A percentile compares a stretch with the other conserved stretches of the same genome.
phyloP scores from a whole-genome alignment of 2,797 vertebrate genomes.

The Corythornis leucogaster region DNA sequence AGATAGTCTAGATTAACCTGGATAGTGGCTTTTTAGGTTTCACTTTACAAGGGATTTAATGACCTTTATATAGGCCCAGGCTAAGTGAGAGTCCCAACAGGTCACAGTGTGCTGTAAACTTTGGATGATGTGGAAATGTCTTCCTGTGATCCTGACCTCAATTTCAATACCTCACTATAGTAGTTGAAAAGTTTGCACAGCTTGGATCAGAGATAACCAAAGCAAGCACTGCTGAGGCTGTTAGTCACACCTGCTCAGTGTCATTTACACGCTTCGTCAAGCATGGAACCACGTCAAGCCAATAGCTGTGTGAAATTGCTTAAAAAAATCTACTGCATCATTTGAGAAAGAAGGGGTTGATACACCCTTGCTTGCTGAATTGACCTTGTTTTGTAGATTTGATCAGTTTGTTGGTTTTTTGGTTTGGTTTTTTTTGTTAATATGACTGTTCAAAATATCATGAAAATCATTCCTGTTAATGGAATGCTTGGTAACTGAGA shows the following conservation, averaged over 20 bases:
- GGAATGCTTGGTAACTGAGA: background rate
- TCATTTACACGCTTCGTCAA: slow-evolving; percentile 28
- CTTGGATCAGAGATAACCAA: background rate
- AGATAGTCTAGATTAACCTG: background rate
- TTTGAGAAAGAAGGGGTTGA: background rate
- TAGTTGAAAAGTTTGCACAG: background rate
- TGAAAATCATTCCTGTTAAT: background rate
- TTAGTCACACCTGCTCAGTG: slow-evolving; percentile 16
- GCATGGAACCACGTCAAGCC: background rate
- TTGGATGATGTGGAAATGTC: background rate
- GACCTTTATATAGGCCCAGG: background rate
- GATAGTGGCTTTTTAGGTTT: background rate
- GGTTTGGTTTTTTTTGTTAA: background rate
- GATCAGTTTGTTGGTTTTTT: background rate
- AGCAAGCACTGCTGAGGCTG: background rate
- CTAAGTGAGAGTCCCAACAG: background rate
- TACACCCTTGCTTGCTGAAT: background rate
- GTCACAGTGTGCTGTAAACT: background rate
- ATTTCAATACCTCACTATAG: background rate
- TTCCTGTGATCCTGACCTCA: background rate
- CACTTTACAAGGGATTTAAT: background rate
- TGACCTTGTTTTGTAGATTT: background rate
- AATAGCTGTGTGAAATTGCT: background rate
- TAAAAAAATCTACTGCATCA: background rate
- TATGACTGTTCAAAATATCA: background rate